These are phyloP conservation scores for Anastrepha obliqua DNA, from an alignment of 1,140 invertebrate genomes.

Conservation along the genomic window DNA sequence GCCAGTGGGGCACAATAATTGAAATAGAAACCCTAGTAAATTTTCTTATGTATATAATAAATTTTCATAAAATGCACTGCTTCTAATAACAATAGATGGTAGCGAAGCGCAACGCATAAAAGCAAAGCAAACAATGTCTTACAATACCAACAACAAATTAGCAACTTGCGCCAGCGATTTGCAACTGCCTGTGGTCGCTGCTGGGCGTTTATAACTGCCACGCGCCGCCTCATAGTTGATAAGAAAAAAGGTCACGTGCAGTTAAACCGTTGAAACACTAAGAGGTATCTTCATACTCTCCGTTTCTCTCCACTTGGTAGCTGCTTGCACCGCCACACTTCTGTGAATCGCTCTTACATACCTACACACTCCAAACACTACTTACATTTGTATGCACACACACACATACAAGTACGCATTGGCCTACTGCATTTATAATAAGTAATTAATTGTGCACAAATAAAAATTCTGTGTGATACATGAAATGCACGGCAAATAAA, in stretches of 20 bases:
- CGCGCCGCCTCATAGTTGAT: not conserved
- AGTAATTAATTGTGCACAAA: slow-evolving; percentile 39
- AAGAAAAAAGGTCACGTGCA: not conserved
- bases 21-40: slow-evolving; percentile 53
- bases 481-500: slow-evolving; percentile 12
- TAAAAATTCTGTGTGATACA: slow-evolving; percentile 19
- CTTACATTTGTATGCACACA: not conserved
- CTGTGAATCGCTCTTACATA: no score
- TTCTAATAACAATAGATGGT: slow-evolving; percentile 30
- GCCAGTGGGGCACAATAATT: slow-evolving; percentile 38
- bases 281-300: not conserved
- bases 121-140: slow-evolving; percentile 36
- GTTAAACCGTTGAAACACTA: not conserved
- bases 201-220: not conserved
- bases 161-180: not conserved
- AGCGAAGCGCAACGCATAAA: slow-evolving; percentile 1
- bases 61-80: slow-evolving; percentile 51
- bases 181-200: not conserved
- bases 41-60: slow-evolving; percentile 49
- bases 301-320: not conserved
- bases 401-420: not conserved
- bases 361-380: no score
- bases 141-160: slow-evolving; percentile 30
- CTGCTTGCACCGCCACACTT: no score
- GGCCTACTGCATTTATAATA: slow-evolving; percentile 38